A percentile compares a stretch with the other conserved stretches of the same genome.
phyloP scores from a whole-genome alignment of 2,797 vertebrate genomes.

The Enoplosus armatus region DNA sequence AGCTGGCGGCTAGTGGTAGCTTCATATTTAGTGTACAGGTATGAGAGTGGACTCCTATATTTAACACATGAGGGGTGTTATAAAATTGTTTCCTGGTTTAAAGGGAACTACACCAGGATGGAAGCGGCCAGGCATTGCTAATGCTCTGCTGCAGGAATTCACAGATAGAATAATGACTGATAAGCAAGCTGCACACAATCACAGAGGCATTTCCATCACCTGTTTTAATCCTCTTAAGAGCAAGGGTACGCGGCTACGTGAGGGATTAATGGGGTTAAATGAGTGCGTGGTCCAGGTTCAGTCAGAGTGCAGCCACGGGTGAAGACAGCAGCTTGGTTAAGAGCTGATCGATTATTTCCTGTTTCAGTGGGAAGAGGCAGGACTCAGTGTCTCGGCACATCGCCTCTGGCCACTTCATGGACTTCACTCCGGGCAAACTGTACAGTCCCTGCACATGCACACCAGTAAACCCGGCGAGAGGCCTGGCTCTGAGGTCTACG shows the following conservation, averaged over 20 bases:
- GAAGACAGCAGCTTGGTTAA: constrained; percentile 9
- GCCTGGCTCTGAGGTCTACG: constrained; percentile 14
- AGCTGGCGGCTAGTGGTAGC: background rate
- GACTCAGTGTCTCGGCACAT: background rate
- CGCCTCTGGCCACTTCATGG: background rate
- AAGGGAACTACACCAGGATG: background rate
- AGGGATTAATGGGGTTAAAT: constrained; percentile 68
- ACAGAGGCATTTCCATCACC: constrained; percentile 61
- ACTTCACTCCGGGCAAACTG: background rate
- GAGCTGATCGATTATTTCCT: constrained; percentile 44
- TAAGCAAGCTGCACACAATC: constrained; percentile 36
- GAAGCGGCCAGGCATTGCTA: background rate
- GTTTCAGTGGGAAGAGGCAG: background rate
- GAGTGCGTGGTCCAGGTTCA: constrained; percentile 58
- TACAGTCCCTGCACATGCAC: background rate
- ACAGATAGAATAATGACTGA: constrained; percentile 10
- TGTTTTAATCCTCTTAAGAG: constrained; percentile 70
- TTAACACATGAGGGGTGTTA: background rate
- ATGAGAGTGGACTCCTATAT: background rate
- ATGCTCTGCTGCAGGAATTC: background rate
- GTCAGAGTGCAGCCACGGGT: constrained; percentile 25
- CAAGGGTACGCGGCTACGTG: constrained; percentile 42
- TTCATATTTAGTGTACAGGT: background rate
- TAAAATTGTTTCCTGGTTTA: background rate
- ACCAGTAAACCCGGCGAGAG: background rate